phyloP scores from a whole-genome alignment of 2,888 invertebrate species.

The Pediacus dermestoides region DNA sequence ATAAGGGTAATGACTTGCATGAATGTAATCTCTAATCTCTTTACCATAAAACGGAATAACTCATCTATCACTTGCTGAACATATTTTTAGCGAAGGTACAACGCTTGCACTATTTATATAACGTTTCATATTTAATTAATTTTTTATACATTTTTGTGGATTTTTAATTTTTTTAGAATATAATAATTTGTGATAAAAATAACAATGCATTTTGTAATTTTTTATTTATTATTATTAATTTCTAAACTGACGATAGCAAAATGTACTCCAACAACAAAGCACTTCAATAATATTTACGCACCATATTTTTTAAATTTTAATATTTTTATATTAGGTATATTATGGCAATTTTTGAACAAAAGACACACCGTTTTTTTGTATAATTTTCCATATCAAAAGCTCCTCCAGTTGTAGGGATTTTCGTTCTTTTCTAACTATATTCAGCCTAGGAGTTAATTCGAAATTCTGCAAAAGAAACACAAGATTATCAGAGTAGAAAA shows the following conservation, averaged over 20 bases:
- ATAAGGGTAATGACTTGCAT: no score
- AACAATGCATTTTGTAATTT: constrained; percentile 19
- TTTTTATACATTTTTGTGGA: not conserved
- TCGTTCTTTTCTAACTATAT: constrained; percentile 13
- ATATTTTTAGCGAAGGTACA: no score
- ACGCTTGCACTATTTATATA: no score
- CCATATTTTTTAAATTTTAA: constrained; percentile 4
- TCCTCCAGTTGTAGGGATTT: constrained; percentile 18
- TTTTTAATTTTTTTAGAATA: constrained; percentile 19
- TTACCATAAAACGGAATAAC: no score
- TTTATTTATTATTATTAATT: no score
- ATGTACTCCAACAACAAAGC: constrained; percentile 23
- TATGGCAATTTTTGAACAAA: constrained; percentile 18
- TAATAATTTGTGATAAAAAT: constrained; percentile 21
- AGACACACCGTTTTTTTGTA: constrained; percentile 24
- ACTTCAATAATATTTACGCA: constrained; percentile 16
- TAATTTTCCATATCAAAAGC: constrained; percentile 25
- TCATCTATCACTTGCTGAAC: no score
- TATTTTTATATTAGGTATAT: not conserved
- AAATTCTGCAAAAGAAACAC: constrained; percentile 17
- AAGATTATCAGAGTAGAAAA: not conserved
- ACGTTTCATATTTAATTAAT: no score
- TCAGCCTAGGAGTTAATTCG: constrained; percentile 15
- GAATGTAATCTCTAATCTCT: no score
- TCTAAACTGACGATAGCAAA: no score